Evolutionary conservation across 2,888 invertebrate genomes (phyloP), one percentile per base, ranked within the genome.

Genomic region (Plagiodera versicolora): DNA sequence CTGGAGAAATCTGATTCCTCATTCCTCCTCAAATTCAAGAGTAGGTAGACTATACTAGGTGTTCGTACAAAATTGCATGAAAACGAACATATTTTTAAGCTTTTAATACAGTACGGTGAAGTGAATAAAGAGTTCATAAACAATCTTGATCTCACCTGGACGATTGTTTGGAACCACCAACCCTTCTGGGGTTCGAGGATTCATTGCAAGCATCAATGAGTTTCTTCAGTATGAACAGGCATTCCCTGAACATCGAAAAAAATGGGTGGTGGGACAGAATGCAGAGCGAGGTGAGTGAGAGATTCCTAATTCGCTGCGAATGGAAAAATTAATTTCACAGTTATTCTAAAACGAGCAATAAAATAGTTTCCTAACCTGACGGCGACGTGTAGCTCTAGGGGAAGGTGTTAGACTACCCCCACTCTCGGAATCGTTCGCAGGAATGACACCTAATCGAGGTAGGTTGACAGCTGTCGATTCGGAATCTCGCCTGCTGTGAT

Each of bases 261-360:
- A 99, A 99, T 35, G 98, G 98, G 84, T 99, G 98, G 85, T 99
- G 99, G 65, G 98, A 98, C 59, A 99, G 86, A 70, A 99, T 88
- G 83, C 99, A 99, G 59, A 99, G 84, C 51, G 98, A 98, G 39
- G 99, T 99, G 70, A 99, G 83, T 11, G 98, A 96, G 80, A 96
- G 94, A 81, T 94, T 96, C 72, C 94, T 86, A 69, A 92, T 84
- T 73, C 91, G 87, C 87, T 91, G 86, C 45, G 84, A 85, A 69
- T 75, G 76, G 69, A 73, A 54, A 46, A 32, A 45, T 4, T 8
- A 19, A 19, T 14, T 39, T 50, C 53, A 47, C 14, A 46, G 46
- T 55, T 46, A 61, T 60, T 60, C 46, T n/a, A n/a, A n/a, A n/a
- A n/a, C n/a, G n/a, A n/a, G 46, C 17, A 45, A 19, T 30, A n/a